A percentile compares a stretch with the other conserved stretches of the same genome.
phyloP scores from a whole-genome alignment of 2,888 invertebrate genomes.

The Cheilosia variabilis region DNA sequence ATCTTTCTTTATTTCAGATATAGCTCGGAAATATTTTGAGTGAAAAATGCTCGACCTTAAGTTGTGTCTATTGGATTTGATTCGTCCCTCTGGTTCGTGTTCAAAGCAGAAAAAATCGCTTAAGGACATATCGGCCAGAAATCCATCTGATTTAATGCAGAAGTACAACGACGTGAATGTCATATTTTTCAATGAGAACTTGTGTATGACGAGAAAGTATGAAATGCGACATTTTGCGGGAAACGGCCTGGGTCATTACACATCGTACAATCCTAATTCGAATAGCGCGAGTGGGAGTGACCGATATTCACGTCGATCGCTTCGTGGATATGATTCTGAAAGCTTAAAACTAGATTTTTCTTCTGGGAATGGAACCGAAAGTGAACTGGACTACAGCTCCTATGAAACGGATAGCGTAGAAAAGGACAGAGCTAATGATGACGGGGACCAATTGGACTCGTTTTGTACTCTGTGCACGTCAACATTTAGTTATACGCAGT shows the following conservation, averaged over 20 bases:
- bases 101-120: conserved; percentile 82
- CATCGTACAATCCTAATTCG: conserved; percentile 73
- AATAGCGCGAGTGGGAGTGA: conserved; percentile 73
- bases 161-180: conserved; percentile 82
- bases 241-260: conserved; percentile 77
- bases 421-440: conserved; percentile 41
- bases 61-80: conserved; percentile 82
- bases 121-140: conserved; percentile 81
- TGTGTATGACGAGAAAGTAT: conserved; percentile 83
- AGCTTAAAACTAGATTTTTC: conserved; percentile 81
- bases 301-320: conserved; percentile 75
- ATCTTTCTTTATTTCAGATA: conserved; percentile 21
- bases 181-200: conserved; percentile 83
- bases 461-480: conserved; percentile 83
- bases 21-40: neutral
- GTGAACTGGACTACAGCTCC: conserved; percentile 49
- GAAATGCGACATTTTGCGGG: conserved; percentile 80
- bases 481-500: conserved; percentile 83
- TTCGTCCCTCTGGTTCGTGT: conserved; percentile 78
- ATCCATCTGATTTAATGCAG: conserved; percentile 81
- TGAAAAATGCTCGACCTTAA: conserved; percentile 82
- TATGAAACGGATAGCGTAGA: conserved; percentile 47
- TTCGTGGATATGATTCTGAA: conserved; percentile 77
- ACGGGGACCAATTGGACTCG: conserved; percentile 79
- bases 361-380: conserved; percentile 80